Percentiles rank a stretch among this genome's conserved stretches.
phyloP scores from a whole-genome alignment of 92 coral and sea anemone genomes.

The Metridium senile region DNA sequence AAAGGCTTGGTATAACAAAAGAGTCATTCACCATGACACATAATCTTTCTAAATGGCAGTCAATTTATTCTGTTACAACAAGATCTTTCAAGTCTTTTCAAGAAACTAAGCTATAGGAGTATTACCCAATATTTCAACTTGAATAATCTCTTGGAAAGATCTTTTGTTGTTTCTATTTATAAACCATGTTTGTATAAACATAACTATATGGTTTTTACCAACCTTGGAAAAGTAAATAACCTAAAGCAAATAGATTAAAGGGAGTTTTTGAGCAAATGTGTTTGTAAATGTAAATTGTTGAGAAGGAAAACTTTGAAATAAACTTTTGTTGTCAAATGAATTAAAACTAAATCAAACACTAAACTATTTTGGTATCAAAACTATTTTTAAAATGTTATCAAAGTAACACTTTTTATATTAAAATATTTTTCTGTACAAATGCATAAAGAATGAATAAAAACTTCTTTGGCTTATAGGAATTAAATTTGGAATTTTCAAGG shows the following conservation, averaged over 20 bases:
- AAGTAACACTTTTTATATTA: no score
- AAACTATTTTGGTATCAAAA: no score
- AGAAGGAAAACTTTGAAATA: no score
- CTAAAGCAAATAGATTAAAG: neutral
- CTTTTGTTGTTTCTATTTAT: neutral
- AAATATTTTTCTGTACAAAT: no score
- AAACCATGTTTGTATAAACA: neutral
- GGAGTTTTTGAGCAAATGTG: neutral
- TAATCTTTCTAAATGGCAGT: constrained; percentile 7
- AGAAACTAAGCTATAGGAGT: neutral
- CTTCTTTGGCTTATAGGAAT: no score
- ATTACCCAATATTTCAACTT: neutral
- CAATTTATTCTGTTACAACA: constrained; percentile 16
- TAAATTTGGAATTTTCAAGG: no score
- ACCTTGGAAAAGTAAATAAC: constrained; percentile 5
- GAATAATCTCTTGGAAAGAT: neutral
- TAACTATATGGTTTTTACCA: neutral
- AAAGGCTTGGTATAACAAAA: constrained; percentile 23
- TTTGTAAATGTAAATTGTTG: no score
- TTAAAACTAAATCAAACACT: no score
- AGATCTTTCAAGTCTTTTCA: neutral
- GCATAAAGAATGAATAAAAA: no score
- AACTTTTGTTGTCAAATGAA: no score
- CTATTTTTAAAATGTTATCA: no score
- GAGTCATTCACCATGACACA: constrained; percentile 31